phyloP scores from a whole-genome alignment of 2,888 invertebrate genomes.

The Cecidostiba fungosa region DNA sequence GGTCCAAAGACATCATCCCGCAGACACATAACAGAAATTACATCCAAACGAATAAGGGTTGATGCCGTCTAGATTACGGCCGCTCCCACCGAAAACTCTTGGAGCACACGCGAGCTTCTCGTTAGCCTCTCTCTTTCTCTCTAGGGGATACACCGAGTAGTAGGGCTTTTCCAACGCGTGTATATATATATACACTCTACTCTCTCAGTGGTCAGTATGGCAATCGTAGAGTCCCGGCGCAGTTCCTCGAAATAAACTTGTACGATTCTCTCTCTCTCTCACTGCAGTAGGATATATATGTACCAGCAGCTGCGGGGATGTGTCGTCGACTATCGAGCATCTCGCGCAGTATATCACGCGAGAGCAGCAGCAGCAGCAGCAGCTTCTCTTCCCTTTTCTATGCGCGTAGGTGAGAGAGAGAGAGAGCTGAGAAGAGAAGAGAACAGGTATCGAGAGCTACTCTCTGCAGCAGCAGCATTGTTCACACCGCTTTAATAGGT shows the following conservation, averaged over 20 bases:
- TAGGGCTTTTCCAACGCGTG: slow-evolving; percentile 40
- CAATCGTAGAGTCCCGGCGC: neutral
- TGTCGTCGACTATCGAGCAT: slow-evolving; percentile 74
- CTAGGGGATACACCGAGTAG: neutral
- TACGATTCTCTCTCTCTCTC: neutral
- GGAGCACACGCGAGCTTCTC: slow-evolving; percentile 55
- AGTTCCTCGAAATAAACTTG: slow-evolving; percentile 61
- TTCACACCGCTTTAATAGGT: slow-evolving; percentile 78
- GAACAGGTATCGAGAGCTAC: neutral
- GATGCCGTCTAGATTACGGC: neutral
- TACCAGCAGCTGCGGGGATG: neutral
- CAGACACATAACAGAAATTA: neutral
- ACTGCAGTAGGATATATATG: too few species aligned
- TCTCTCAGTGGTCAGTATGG: neutral
- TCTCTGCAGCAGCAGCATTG: slow-evolving; percentile 69
- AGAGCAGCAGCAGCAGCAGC: neutral
- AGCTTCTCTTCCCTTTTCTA: neutral
- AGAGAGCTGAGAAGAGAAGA: slow-evolving; percentile 9
- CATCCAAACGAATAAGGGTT: slow-evolving; percentile 1
- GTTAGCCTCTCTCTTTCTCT: slow-evolving; percentile 37
- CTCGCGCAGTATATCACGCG: slow-evolving; percentile 78
- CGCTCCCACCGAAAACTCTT: neutral
- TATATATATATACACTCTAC: neutral
- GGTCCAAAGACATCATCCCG: too few species aligned
- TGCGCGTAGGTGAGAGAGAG: slow-evolving; percentile 31